A percentile compares a stretch with the other conserved stretches of the same genome.
These are phyloP conservation scores for Enteromius trimaculatus DNA, from an alignment of 2,797 vertebrate genomes.

Conservation along the genomic window DNA sequence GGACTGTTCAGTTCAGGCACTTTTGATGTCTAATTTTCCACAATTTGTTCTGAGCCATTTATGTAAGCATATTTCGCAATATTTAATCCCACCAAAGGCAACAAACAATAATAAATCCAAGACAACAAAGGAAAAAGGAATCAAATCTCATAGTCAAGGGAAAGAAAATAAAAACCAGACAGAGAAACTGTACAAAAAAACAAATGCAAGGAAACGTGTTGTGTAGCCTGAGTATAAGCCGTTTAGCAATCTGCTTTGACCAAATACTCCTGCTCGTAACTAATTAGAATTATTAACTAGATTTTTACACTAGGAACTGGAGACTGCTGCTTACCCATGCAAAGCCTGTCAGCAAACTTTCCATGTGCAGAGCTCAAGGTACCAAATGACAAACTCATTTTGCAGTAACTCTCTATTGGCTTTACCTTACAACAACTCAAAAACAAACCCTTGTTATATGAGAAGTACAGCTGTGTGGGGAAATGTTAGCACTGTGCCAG, in stretches of 20 bases:
- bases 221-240: background rate
- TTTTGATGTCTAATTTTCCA: conserved; percentile 8
- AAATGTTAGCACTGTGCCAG: conserved; percentile 15
- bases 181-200: background rate
- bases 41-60: conserved; percentile 57
- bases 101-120: conserved; percentile 32
- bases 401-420: conserved; percentile 62
- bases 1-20: conserved; percentile 19
- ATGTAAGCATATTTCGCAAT: conserved; percentile 52
- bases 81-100: conserved; percentile 44
- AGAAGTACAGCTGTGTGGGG: conserved; percentile 67
- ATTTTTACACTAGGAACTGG: background rate
- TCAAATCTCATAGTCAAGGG: conserved; percentile 3
- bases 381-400: conserved; percentile 63
- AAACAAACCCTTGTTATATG: conserved; percentile 65
- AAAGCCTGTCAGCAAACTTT: conserved; percentile 15
- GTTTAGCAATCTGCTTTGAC: background rate
- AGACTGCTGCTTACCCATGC: background rate
- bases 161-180: conserved; percentile 21
- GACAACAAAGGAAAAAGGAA: conserved; percentile 25
- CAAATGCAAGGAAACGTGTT: background rate
- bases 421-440: conserved; percentile 61
- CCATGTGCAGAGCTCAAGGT: conserved; percentile 64
- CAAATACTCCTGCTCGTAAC: conserved; percentile 10
- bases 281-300: background rate